phyloP scores from a whole-genome alignment of 2,888 invertebrate genomes.

The Zonitis immaculata region DNA sequence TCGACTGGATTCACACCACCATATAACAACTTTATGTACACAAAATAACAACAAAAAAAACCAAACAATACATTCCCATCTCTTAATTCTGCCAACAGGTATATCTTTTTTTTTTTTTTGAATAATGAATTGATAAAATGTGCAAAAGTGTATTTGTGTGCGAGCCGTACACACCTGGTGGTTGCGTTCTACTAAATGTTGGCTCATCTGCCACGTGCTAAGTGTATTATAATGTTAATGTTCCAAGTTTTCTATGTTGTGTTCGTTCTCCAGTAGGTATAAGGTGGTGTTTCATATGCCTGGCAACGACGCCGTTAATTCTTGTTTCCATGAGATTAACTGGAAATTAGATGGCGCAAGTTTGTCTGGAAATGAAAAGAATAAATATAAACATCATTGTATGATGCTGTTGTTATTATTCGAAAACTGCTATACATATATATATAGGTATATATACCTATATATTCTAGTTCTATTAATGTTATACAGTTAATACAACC shows the following conservation, averaged over 20 bases:
- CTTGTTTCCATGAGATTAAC: constrained; percentile 51
- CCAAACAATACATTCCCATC: background rate
- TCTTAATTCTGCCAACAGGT: no score
- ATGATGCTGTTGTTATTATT: constrained; percentile 37
- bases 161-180: constrained; percentile 1
- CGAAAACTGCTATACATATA: constrained; percentile 43
- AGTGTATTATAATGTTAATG: constrained; percentile 49
- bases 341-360: constrained; percentile 51
- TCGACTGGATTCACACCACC: constrained; percentile 14
- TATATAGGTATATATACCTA: no score
- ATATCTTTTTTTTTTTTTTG: no score
- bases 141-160: no score
- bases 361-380: constrained; percentile 48
- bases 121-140: no score
- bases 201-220: constrained; percentile 43
- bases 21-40: constrained; percentile 10
- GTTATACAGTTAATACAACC: constrained; percentile 16
- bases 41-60: background rate
- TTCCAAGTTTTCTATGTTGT: constrained; percentile 45
- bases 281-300: constrained; percentile 47
- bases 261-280: constrained; percentile 17
- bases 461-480: constrained; percentile 23
- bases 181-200: constrained; percentile 11
- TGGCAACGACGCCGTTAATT: constrained; percentile 51
- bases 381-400: constrained; percentile 39